Evolutionary conservation across 2,888 invertebrate genomes (phyloP), one percentile per base, ranked within the genome.

Genomic region (Drosophila parthenogenetica): DNA sequence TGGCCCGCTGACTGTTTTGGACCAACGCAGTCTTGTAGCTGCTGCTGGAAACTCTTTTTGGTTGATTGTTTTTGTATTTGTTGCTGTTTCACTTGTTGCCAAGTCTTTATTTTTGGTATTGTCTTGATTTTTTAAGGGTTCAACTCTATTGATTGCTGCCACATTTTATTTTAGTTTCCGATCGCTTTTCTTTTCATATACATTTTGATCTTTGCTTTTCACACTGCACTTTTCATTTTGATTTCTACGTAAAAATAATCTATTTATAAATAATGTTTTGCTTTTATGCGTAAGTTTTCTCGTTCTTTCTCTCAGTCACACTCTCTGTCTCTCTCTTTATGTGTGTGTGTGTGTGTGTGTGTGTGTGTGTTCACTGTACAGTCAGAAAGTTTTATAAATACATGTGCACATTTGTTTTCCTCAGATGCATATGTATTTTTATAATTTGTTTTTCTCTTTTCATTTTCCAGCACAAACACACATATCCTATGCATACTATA

Each of bases 251-350:
- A 77, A 46, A 55, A 45, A 54, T 54, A 43, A 19, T 61, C 89
- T 86, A 89, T 86, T 87, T 89, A 55, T 85, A 86, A 77, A 76
- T 69, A 63, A 73, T 84, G 76, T 89, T 89, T 80, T 87, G 78
- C 76, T 76, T 65, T 79, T 66, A 71, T 63, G 80, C 80, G 80
- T 72, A 88, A 85, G 85, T 80, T 87, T 87, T 49, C 53, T 55
- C 60, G 25, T 11, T 51, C 3, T 46, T 14, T 46, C 8, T 45
- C 14, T 53, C n/a, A 40, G 19, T 22, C 22, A 5, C 22, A 5
- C 22, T 22, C 22, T 22, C 5, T 22, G 7, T 29, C 7, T 29
- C 29, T 29, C 8, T 29, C 8, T 29, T 22, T 5, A 13, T 64
- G 57, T 48, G 29, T 61, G 32, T 57, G 46, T 25, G 17, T 19